Percentiles rank a stretch among this genome's conserved stretches.
phyloP scores from a whole-genome alignment of 2,113 vertebrate genomes.

The Burhinus oedicnemus region DNA sequence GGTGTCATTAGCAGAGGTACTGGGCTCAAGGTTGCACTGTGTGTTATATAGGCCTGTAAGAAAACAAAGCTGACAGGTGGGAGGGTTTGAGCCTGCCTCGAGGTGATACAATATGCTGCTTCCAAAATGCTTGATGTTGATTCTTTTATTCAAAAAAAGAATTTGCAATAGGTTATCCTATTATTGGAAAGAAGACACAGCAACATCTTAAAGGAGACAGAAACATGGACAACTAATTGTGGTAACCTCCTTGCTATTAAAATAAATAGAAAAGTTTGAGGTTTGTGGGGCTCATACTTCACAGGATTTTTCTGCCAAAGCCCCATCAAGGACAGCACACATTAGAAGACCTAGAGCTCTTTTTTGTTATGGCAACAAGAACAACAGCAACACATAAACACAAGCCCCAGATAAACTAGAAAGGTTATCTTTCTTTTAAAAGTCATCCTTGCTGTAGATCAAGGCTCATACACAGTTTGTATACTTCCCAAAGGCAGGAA shows the following conservation, averaged over 20 bases:
- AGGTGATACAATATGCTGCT: neutral
- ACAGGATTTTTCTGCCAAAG: neutral
- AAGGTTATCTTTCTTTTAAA: constrained; percentile 10
- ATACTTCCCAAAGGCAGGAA: neutral
- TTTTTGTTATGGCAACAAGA: constrained; percentile 38
- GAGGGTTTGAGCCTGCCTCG: neutral
- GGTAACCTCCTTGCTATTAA: neutral
- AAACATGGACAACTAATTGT: neutral
- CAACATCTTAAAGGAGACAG: neutral
- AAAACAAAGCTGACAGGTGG: neutral
- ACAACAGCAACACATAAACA: neutral
- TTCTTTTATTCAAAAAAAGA: neutral
- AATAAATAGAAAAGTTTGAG: constrained; percentile 27
- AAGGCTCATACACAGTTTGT: neutral
- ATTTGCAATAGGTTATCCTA: neutral
- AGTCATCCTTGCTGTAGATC: neutral
- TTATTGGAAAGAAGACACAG: neutral
- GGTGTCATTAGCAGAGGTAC: neutral
- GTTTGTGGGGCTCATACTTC: neutral
- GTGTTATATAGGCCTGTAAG: neutral
- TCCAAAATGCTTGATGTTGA: neutral
- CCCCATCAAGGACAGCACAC: neutral
- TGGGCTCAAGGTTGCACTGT: neutral
- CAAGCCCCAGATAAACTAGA: neutral
- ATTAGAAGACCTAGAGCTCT: neutral